Evolutionary conservation across 2,113 vertebrate genomes (phyloP).

Genomic region (Lipotes vexillifer): DNA sequence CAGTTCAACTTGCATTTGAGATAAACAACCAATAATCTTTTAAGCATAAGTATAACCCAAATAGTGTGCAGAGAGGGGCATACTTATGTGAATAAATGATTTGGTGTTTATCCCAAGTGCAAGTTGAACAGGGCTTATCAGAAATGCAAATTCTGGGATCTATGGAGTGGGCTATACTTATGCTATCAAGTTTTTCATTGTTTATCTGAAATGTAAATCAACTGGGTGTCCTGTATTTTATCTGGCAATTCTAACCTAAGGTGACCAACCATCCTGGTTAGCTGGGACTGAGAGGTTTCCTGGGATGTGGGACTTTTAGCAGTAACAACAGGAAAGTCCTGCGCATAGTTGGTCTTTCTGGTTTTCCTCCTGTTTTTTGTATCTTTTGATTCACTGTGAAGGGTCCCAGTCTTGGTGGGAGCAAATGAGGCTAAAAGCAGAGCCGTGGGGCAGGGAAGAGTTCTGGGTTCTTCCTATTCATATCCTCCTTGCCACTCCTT

Average conservation of each 20-base stretch:
- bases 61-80: not conserved
- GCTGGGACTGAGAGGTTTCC: not conserved
- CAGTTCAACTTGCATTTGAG: not conserved
- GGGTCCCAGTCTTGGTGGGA: not conserved
- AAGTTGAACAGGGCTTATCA: not conserved
- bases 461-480: not conserved
- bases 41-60: not conserved
- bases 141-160: not conserved
- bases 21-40: not conserved
- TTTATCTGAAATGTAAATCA: not conserved
- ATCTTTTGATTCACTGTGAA: not conserved
- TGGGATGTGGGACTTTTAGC: not conserved
- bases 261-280: too few relatives aligned
- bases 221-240: not conserved
- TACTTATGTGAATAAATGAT: not conserved
- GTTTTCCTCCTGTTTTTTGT: not conserved
- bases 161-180: not conserved
- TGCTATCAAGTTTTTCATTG: not conserved
- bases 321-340: not conserved
- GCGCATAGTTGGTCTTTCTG: not conserved
- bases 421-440: not conserved
- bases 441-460: rapidly evolving
- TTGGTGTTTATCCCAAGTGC: not conserved
- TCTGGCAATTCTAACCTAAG: not conserved
- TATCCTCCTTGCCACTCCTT: not conserved